Base-by-base conservation (phyloP, 1,140 invertebrate species). In the Anastatus disparis region DNA sequence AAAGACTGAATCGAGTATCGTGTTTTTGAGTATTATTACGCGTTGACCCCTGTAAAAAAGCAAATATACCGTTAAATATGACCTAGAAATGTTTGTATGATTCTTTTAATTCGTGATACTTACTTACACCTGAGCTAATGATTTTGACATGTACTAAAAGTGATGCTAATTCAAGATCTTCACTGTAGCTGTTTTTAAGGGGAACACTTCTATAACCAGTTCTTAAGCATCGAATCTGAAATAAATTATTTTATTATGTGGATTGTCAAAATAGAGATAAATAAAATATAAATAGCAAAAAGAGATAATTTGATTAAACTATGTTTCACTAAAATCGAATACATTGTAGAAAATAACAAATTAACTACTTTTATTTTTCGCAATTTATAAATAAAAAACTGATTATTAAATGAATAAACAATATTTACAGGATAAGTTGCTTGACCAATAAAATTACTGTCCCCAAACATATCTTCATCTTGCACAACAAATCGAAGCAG, bases 381-480 rank as follows among this genome's bases (percentile, higher is more conserved):
- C 6, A 35, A 6, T 35, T 35, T 6, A 35, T 35, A 35, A 35
- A 35, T 35, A 35, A 6, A 35, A 35, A 29, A 29, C 20, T 29
- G 29, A 20, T 42, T n/a, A n/a, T n/a, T n/a, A n/a, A n/a, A n/a
- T n/a, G n/a, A n/a, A n/a, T 2, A 46, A 62, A 61, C 17, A 17
- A 20, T 38, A 65, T 84, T 84, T 77, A 97, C 88, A 0, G 97
- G 95, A 87, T 93, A 99, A 31, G 95, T 96, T 31, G 95, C 96
- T 87, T 99, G 97, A 6, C 97, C 98, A 72, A 99, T 93, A 79
- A 99, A 98, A 86, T 97, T 97, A 10, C 94, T 94, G 77, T 99
- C 97, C 3, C 96, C 96, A 87, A 99, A 99, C 87, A 98, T 95
- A 83, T 99, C 98, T 85, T 98, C 97, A 83, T 99, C 97, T 82